These are phyloP conservation scores for Doris montereyensis DNA, from an alignment of 2,888 invertebrate species.

Conservation along the genomic window DNA sequence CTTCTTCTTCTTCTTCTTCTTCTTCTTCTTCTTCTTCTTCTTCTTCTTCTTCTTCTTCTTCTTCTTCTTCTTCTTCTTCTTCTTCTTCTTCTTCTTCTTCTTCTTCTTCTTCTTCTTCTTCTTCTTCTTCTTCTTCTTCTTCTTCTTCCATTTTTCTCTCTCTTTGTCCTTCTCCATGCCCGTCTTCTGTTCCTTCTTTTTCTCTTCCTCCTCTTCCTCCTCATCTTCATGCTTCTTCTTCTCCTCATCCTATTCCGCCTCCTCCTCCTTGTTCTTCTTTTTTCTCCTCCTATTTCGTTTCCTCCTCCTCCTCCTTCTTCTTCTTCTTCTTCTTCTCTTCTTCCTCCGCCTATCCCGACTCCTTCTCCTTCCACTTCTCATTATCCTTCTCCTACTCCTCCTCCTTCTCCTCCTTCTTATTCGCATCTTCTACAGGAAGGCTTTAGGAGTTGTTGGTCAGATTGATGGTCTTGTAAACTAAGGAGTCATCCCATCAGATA, in stretches of 20 bases:
- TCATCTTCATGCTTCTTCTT: neutral
- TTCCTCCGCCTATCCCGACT: neutral
- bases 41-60: neutral
- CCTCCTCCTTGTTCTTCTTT: neutral
- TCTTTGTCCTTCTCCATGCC: neutral
- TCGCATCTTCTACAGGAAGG: too few species aligned
- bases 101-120: neutral
- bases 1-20: neutral
- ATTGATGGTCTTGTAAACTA: too few species aligned
- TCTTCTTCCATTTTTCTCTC: neutral
- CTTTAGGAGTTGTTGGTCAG: too few species aligned
- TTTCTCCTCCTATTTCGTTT: neutral
- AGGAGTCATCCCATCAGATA: too few species aligned
- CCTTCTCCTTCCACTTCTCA: neutral
- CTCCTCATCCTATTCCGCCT: neutral
- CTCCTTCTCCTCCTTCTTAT: neutral
- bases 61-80: neutral
- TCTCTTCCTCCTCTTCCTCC: neutral
- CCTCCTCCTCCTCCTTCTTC: conserved; percentile 17
- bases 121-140: neutral
- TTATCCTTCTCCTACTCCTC: neutral
- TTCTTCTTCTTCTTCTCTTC: neutral
- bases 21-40: neutral
- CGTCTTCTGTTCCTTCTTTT: neutral
- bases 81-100: neutral